Evolutionary conservation across 1,140 invertebrate genomes (phyloP), one percentile per base, ranked within the genome.

Genomic region (Philotrypesis tridentata): DNA sequence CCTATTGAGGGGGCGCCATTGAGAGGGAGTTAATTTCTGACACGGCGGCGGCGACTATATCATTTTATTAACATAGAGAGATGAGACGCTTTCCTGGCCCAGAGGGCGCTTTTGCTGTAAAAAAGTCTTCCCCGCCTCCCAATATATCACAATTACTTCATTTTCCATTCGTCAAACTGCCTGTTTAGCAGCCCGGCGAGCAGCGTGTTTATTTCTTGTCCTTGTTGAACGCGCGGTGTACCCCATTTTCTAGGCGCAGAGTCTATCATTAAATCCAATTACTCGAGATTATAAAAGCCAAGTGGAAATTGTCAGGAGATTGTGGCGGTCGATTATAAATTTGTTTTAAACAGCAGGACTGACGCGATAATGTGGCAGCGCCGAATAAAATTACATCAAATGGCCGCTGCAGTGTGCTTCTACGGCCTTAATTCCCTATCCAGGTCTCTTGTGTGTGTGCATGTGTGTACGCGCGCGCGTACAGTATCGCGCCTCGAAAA

Each of bases 351-450:
- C 73, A 71, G 80, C 33, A 37, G 48, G n/a, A 29, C 65, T 63
- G 73, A 77, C 80, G 80, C 65, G 73, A 81, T 81, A 75, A 80
- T 81, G 73, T 70, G n/a, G 29, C 72, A 81, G 75, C 48, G 75
- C 63, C 21, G 80, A 76, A 73, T 82, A 73, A 78, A 78, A 78
- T 82, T 82, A 78, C 77, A 77, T 82, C 55, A 63, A 77, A 82
- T 77, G 63, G 63, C 40, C 79, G 31, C 43, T 65, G 71, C 27
- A 8, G 11, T 77, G 25, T 17, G 67, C 43, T 37, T n/a, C 63
- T 73, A 12, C 25, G 27, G 25, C 11, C 40, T 80, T 60, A 80
- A 80, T 63, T 63, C 73, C 80, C 65, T 33, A 37, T 82, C 67
- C 67, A 61, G 65, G 23, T 77, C 80, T 67, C 60, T 29, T 55